phyloP scores from a whole-genome alignment of 2,888 invertebrate species.

The Smittia aterrima region DNA sequence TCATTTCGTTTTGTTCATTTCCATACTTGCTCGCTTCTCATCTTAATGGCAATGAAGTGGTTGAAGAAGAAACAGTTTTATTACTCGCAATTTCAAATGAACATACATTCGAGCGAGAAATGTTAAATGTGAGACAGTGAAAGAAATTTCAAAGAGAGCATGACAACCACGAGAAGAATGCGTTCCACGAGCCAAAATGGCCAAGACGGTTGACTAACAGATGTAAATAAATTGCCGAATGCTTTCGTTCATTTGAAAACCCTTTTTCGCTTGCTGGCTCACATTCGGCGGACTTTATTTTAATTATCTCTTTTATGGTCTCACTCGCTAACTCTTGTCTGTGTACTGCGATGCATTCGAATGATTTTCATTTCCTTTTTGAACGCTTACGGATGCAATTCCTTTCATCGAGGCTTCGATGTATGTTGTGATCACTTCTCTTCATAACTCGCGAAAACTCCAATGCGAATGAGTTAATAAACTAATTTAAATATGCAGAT shows the following conservation, averaged over 20 bases:
- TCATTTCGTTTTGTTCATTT: background rate
- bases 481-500: constrained; percentile 41
- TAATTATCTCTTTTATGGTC: constrained; percentile 20
- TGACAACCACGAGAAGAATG: constrained; percentile 1
- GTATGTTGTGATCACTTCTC: constrained; percentile 7
- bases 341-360: background rate
- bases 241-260: background rate
- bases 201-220: background rate
- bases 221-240: too few relatives aligned
- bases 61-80: background rate
- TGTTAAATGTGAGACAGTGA: background rate
- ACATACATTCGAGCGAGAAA: background rate
- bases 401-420: constrained; percentile 3
- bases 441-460: background rate
- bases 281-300: constrained; percentile 15
- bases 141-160: background rate
- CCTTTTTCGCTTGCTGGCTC: background rate
- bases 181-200: constrained; percentile 7
- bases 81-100: background rate
- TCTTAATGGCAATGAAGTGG: background rate
- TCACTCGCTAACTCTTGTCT: background rate
- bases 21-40: background rate
- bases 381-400: background rate
- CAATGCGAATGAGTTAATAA: constrained; percentile 8
- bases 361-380: constrained; percentile 22